Evolutionary conservation across 2,888 invertebrate genomes (phyloP).

Genomic region (Eurytoma adleriae): DNA sequence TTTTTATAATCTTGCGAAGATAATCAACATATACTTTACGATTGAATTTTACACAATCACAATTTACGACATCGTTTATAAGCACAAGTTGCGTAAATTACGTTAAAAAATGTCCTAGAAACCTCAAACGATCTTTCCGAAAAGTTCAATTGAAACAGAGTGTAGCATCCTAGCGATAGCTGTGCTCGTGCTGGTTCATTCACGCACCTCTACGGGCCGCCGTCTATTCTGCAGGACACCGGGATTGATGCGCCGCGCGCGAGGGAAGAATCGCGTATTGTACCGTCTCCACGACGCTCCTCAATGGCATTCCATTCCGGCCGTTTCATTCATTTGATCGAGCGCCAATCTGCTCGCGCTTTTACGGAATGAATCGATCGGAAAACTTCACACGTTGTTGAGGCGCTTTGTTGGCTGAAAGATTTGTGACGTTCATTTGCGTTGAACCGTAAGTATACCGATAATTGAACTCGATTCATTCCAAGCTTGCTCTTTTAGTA

Average conservation of each 20-base stretch:
- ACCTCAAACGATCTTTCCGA: too few species aligned
- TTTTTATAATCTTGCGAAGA: too few species aligned
- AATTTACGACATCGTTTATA: too few species aligned
- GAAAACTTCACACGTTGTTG: not conserved
- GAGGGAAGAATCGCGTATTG: conserved; percentile 14
- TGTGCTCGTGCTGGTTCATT: not conserved
- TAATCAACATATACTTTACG: too few species aligned
- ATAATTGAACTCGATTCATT: not conserved
- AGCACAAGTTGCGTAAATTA: too few species aligned
- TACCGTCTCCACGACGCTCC: not conserved
- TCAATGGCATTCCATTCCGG: conserved; percentile 43
- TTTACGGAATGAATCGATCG: conserved; percentile 9
- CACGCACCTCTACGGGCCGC: not conserved
- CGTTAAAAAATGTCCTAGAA: too few species aligned
- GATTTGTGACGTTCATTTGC: too few species aligned
- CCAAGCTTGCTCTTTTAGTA: not conserved
- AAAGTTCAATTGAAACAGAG: too few species aligned
- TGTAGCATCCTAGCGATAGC: too few species aligned
- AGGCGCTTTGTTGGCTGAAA: not conserved
- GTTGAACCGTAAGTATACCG: too few species aligned
- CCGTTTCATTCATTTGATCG: conserved; percentile 33
- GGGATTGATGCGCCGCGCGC: conserved; percentile 43
- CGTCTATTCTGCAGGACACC: not conserved
- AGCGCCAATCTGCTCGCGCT: not conserved
- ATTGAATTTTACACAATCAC: too few species aligned